A percentile compares a stretch with the other conserved stretches of the same genome.
Evolutionary conservation across 1,140 invertebrate genomes (phyloP).

Genomic region (Drosophila suzukii): DNA sequence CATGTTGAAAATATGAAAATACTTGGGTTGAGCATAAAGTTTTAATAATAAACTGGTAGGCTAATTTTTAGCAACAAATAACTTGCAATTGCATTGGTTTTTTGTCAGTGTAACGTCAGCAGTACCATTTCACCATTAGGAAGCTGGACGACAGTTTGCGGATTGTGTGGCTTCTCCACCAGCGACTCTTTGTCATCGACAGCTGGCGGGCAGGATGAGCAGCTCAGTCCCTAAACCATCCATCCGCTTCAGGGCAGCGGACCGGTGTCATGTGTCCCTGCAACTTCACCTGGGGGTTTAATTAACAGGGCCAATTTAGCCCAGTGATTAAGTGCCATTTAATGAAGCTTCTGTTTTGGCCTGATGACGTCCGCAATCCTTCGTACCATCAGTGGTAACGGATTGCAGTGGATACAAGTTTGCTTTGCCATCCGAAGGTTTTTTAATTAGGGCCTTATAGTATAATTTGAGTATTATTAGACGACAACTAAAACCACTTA

Average conservation of each 20-base stretch:
- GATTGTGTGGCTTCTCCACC: constrained; percentile 15
- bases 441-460: constrained; percentile 29
- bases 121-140: constrained; percentile 3
- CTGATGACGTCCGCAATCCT: constrained; percentile 15
- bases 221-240: neutral
- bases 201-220: constrained; percentile 8
- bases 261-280: constrained; percentile 19
- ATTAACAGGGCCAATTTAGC: constrained; percentile 55
- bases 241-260: constrained; percentile 9
- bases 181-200: constrained; percentile 20
- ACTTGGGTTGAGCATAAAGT: too few relatives aligned
- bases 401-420: neutral
- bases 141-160: constrained; percentile 18
- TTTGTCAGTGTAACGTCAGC: constrained; percentile 2
- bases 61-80: too few relatives aligned
- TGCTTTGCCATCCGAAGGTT: constrained; percentile 1
- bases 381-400: neutral
- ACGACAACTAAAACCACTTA: constrained; percentile 21
- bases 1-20: too few relatives aligned
- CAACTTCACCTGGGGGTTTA: constrained; percentile 43
- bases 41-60: too few relatives aligned
- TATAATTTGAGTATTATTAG: constrained; percentile 31
- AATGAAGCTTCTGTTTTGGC: constrained; percentile 39
- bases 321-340: constrained; percentile 66
- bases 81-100: neutral